Base-by-base conservation (phyloP, 2,797 vertebrate genomes). In the Notoglanidium macrostoma region DNA sequence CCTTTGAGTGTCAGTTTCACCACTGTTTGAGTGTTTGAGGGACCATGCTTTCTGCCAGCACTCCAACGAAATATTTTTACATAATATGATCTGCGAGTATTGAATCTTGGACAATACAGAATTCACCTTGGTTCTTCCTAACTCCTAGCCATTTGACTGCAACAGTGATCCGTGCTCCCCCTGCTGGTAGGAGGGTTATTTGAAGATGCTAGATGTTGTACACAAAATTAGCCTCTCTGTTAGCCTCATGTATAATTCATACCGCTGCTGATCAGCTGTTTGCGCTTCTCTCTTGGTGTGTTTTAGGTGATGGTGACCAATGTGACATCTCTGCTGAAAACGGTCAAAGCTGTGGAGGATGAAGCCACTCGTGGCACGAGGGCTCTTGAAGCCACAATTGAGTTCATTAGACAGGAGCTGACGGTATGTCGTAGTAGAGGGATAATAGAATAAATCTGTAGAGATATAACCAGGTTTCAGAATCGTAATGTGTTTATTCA, bases 271-370 rank as follows among this genome's bases (percentile, higher is more conserved):
- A 61, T 87, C 19, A 46, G 29, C 73, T 89, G 65, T 87, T 51
- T 87, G 77, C 87, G 82, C 10, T 57, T 0, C 88, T 76, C 55
- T 51, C 32, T 81, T 5, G 44, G 32, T 83, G 23, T 83, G 73
- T 40, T 73, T 90, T 92, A 99, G 98, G 98, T 99, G 89, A 99
- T 99, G 98, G 98, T 99, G 91, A 99, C 98, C 89, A 99, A 99
- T 12, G 98, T 99, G 91, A 99, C 98, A 2, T 99, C 97, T 1
- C 97, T 99, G 85, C 95, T 99, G 89, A 99, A 99, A 95, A 99
- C 98, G 0, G 98, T 99, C 91, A 99, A 99, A 95, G 98, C 98
- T 0, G 98, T 99, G 82, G 98, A 99, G 94, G 98, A 99, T 76
- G 98, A 99, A 93, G 98, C 98, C 51, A 99, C 98, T 76, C 97